Percentiles rank a stretch among this genome's conserved stretches.
Conservation (phyloP, 2,797 vertebrate species). For the Hemitrygon akajei region DNA sequence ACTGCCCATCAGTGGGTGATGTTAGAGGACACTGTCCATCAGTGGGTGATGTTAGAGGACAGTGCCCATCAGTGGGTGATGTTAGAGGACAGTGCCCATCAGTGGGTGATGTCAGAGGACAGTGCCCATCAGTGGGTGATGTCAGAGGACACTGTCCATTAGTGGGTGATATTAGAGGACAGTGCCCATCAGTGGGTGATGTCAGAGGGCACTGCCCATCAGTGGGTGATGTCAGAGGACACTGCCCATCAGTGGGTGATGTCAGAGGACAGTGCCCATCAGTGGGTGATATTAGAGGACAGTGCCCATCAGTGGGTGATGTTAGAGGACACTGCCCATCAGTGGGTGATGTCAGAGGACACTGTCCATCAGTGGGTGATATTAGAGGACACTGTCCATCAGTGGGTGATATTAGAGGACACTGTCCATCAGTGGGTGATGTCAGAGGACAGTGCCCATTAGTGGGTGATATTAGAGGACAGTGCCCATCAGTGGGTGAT, state of each 20-base stretch:
- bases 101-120: not conserved
- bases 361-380: no score
- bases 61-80: not conserved
- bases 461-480: not conserved
- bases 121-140: not conserved
- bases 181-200: not conserved
- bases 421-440: no score
- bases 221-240: not conserved
- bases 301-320: not conserved
- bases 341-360: not conserved
- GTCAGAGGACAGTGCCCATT: no score
- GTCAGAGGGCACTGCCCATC: not conserved
- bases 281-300: not conserved
- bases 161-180: no score
- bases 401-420: no score
- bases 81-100: not conserved
- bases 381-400: no score
- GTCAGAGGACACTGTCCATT: not conserved
- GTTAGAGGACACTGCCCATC: not conserved
- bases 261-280: not conserved
- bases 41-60: not conserved
- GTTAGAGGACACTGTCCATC: not conserved
- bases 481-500: not conserved
- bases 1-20: not conserved
- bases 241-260: not conserved